These are phyloP conservation scores for Germaria angustata DNA, from an alignment of 2,888 invertebrate species.

Conservation along the genomic window DNA sequence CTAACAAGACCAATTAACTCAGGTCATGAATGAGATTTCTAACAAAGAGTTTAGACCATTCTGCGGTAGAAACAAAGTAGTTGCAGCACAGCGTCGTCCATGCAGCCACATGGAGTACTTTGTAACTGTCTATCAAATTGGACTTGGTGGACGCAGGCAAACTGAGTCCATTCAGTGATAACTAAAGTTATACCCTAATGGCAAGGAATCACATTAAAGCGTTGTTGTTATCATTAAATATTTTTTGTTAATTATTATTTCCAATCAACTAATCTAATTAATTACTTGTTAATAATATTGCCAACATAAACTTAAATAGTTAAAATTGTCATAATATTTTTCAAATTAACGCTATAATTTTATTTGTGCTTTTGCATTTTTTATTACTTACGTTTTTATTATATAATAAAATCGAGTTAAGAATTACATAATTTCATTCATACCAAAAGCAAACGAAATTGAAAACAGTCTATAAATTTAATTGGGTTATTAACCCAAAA, in stretches of 20 bases:
- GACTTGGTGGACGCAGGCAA: too few relatives aligned
- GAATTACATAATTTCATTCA: slow-evolving; percentile 61
- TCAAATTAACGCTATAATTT: slow-evolving; percentile 31
- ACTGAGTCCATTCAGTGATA: too few relatives aligned
- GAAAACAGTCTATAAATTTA: slow-evolving; percentile 42
- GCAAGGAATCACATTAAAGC: too few relatives aligned
- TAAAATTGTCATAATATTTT: background rate
- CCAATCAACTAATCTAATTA: slow-evolving; percentile 1
- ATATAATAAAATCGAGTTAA: slow-evolving; percentile 17
- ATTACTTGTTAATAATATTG: slow-evolving; percentile 16
- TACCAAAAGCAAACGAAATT: slow-evolving; percentile 19
- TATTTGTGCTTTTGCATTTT: background rate
- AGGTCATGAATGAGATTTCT: too few relatives aligned
- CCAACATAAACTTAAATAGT: slow-evolving; percentile 14
- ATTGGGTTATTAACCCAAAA: slow-evolving; percentile 66
- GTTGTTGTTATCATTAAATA: too few relatives aligned
- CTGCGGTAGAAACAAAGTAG: too few relatives aligned
- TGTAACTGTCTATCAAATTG: too few relatives aligned
- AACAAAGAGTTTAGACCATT: too few relatives aligned
- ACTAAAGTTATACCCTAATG: too few relatives aligned
- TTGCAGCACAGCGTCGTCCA: too few relatives aligned
- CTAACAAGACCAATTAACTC: too few relatives aligned
- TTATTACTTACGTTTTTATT: background rate
- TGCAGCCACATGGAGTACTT: too few relatives aligned
- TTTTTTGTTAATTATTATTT: background rate